These are phyloP conservation scores for Trachops cirrhosus DNA, from an alignment of 2,797 vertebrate species.

Conservation along the genomic window DNA sequence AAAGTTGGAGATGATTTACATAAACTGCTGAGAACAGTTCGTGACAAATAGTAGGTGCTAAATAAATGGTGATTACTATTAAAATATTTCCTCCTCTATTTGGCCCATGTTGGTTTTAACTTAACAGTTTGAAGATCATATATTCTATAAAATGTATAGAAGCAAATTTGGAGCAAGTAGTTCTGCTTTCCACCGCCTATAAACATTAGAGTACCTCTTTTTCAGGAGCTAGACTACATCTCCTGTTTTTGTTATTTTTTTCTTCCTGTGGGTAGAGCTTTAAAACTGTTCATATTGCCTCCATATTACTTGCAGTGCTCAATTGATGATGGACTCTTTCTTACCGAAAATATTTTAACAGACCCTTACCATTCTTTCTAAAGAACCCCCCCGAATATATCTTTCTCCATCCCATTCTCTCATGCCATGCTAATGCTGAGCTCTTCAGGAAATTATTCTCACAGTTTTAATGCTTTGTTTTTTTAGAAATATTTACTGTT, in stretches of 20 bases:
- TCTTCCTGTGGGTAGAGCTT: not conserved
- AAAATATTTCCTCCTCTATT: not conserved
- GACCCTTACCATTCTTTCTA: not conserved
- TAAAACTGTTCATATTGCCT: not conserved
- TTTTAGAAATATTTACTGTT: not conserved
- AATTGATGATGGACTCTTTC: not conserved
- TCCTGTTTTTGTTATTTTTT: not conserved
- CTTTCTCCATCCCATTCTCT: not conserved
- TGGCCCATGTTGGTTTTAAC: not conserved
- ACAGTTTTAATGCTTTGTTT: not conserved
- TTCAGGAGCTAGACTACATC: not conserved
- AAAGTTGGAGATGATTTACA: not conserved
- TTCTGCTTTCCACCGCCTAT: not conserved
- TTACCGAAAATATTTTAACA: not conserved
- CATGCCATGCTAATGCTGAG: not conserved
- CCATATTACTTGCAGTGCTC: not conserved
- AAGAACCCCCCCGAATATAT: not conserved
- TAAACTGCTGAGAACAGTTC: not conserved
- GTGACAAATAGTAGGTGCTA: not conserved
- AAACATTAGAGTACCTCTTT: not conserved
- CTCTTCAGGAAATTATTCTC: not conserved
- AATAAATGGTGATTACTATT: not conserved
- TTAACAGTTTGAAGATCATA: not conserved
- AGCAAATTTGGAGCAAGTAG: not conserved
- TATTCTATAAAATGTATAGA: not conserved